Evolutionary conservation across 2,113 vertebrate genomes (phyloP), one percentile per base, ranked within the genome.

Genomic region (Oxyruncus cristatus): DNA sequence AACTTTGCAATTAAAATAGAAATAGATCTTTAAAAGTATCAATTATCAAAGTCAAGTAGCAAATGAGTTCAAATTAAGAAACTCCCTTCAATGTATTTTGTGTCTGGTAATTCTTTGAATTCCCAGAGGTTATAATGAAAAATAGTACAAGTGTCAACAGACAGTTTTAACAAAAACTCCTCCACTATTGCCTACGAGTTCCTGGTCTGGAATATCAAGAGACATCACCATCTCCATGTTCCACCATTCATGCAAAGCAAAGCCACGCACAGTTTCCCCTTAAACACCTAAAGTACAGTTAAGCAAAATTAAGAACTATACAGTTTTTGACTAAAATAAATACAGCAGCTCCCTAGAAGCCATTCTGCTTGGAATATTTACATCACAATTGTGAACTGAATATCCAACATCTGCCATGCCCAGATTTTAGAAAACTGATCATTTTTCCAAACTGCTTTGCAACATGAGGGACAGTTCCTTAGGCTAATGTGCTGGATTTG

Each of bases 1-100:
- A 53, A n/a, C 2, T 15, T 84, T 39, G 50, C 6, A 74, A 37
- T 32, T 41, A 55, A 75, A 88, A 41, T 4, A 63, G 3, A 53
- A 37, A 44, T 39, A 0, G 2, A 26, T 35, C 77, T 49, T 4
- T 1, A 17, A 32, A 42, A 59, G 14, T 13, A 76, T 3, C 0
- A 4, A 53, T 62, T 67, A 70, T 49, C 8, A n/a, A 72, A 72
- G 24, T n/a, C 28, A 7, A 87, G 4, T 11, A 63, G 14, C 27
- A 53, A 78, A 63, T 18, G 76, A 63, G 22, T 28, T 33, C 27
- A 86, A 72, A 76, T 41, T n/a, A 58, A 92, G 3, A 58, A 63
- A 55, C 5, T 39, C 8, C 12, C 27, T 35, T 68, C 17, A 20
- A 35, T 4, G 2, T 65, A 80, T 42, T 52, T 52, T n/a, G 1